Evolutionary conservation across 2,113 vertebrate genomes (phyloP), one percentile per base, ranked within the genome.

Genomic region (Isichthys henryi): DNA sequence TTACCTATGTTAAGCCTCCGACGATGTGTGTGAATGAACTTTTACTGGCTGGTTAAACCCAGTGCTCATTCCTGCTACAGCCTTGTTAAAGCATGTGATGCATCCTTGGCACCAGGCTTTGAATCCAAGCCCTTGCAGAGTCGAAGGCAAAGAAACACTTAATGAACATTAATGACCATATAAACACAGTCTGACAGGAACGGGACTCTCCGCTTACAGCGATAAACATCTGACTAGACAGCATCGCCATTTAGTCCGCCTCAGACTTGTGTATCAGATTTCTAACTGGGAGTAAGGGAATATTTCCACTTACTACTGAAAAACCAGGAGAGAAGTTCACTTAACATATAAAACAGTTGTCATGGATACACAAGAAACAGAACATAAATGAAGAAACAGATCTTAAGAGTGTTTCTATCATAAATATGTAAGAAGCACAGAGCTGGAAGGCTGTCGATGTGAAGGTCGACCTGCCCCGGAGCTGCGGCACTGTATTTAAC

Each of bases 151-250:
- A 39, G 70, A 39, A 43, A 80, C 1, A 0, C 74, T 80, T 80
- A 80, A 80, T 80, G 74, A 80, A 80, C 74, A 80, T 43, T 80
- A 80, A 80, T 43, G 74, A 80, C 74, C 74, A 80, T 39, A 43
- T 80, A 80, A 80, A 80, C 74, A 80, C 35, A 43, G 74, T 43
- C 31, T 80, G 31, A 80, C 35, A 43, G 74, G 35, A 80, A 80
- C 7, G 35, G 74, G 74, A 7, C 74, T 80, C 74, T 80, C 74
- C 4, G 17, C 13, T 80, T 39, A 80, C 74, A 39, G 74, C 4
- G 74, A 80, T 80, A 80, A 80, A 43, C 35, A 80, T 80, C 35
- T 43, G 35, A 80, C 31, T 43, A 80, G 74, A 80, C 74, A 80
- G 35, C 1, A 1, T 43, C 74, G 19, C 74, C 74, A 80, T 39